phyloP scores from a whole-genome alignment of 92 coral and sea anemone genomes.

The Parazoanthus swiftii region DNA sequence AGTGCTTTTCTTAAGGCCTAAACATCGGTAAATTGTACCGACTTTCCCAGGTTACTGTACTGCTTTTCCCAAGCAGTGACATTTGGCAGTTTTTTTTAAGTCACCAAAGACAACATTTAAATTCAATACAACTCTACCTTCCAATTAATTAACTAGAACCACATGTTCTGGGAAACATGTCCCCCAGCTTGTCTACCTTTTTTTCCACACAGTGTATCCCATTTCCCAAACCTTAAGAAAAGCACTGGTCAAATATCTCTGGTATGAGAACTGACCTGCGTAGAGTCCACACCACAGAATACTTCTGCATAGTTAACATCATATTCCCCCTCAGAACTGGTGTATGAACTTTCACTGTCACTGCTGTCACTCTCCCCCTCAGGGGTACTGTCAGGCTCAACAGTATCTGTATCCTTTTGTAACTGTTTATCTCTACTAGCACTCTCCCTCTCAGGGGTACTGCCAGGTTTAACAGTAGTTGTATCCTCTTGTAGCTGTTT shows the following conservation, averaged over 20 bases:
- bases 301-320: constrained; percentile 53
- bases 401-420: neutral
- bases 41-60: too few species aligned
- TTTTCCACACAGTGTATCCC: too few species aligned
- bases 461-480: neutral
- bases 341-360: constrained; percentile 38
- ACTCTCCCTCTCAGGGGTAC: neutral
- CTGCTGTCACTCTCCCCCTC: constrained; percentile 27
- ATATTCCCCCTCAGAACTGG: constrained; percentile 79
- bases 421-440: neutral
- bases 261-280: neutral
- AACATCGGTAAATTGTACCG: too few species aligned
- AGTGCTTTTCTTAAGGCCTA: too few species aligned
- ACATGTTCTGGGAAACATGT: too few species aligned
- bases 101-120: too few species aligned
- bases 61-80: too few species aligned
- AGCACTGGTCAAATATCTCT: neutral
- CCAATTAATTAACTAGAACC: too few species aligned
- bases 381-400: neutral
- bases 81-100: too few species aligned
- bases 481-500: neutral
- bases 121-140: too few species aligned
- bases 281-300: constrained; percentile 43
- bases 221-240: too few species aligned
- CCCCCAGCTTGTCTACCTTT: too few species aligned